Evolutionary conservation across 2,888 invertebrate species (phyloP).

Genomic region (Drosophila antonietae): DNA sequence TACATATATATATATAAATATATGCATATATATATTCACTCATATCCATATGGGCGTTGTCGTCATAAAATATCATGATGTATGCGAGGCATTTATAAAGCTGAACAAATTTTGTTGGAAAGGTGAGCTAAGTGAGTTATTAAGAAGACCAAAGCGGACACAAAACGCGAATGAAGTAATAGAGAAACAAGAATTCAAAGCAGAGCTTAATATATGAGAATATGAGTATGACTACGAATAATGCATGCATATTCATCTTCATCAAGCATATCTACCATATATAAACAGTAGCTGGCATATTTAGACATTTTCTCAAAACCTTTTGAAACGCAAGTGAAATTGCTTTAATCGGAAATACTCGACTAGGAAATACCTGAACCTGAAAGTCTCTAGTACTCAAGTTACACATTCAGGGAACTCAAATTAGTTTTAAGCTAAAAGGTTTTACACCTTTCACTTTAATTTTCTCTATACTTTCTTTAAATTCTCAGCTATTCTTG

Average conservation of each 20-base stretch:
- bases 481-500: not conserved
- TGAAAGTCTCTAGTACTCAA: not conserved
- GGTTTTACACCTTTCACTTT: not conserved
- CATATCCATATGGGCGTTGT: slow-evolving; percentile 10
- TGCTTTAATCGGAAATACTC: not conserved
- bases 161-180: not conserved
- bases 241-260: not conserved
- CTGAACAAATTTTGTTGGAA: not conserved
- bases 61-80: slow-evolving; percentile 36
- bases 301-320: not conserved
- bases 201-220: not conserved
- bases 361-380: not conserved
- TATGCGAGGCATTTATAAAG: slow-evolving; percentile 1
- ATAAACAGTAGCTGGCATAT: slow-evolving; percentile 7
- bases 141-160: not conserved
- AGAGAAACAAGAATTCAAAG: not conserved
- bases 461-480: not conserved
- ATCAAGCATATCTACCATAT: not conserved
- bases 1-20: not conserved
- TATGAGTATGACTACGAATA: not conserved
- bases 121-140: slow-evolving; percentile 9
- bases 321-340: not conserved
- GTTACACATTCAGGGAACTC: not conserved
- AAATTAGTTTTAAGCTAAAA: not conserved
- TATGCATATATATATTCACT: not conserved